phyloP scores from a whole-genome alignment of 2,113 vertebrate genomes.

The Pimephales promelas region DNA sequence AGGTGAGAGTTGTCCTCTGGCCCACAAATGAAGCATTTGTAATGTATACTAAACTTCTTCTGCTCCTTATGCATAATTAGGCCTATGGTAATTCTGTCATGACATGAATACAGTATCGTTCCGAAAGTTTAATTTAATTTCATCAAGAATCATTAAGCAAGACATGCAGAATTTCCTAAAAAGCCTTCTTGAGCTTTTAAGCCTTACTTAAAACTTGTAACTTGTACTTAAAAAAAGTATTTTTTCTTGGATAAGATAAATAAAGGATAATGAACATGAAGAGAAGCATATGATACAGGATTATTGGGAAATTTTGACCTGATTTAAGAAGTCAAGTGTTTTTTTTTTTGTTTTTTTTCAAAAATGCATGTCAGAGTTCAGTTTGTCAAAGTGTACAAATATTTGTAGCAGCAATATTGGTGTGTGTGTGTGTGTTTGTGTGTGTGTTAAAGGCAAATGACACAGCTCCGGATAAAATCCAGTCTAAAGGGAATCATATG shows the following conservation, averaged over 20 bases:
- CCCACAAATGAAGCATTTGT: neutral
- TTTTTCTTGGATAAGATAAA: neutral
- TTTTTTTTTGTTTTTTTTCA: neutral
- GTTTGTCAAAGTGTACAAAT: constrained; percentile 4
- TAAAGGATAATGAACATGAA: neutral
- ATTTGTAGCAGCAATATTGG: neutral
- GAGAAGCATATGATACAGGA: neutral
- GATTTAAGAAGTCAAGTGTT: neutral
- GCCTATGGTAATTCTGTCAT: neutral
- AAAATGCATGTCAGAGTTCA: constrained; percentile 3
- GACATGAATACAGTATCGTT: neutral
- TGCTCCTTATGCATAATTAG: neutral
- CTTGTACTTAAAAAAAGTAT: too few relatives aligned
- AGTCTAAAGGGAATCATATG: constrained; percentile 77
- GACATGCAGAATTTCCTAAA: neutral
- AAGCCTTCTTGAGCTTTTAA: neutral
- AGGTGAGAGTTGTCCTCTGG: constrained; percentile 59
- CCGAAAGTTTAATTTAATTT: neutral
- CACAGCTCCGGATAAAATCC: constrained; percentile 83
- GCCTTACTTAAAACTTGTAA: neutral
- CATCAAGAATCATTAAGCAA: neutral
- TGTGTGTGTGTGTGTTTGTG: constrained; percentile 26
- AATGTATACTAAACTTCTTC: neutral
- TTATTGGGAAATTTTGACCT: neutral
- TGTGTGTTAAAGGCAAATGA: constrained; percentile 67